Conservation (phyloP, 2,888 invertebrate genomes). For the Iphiclides podalirius region DNA sequence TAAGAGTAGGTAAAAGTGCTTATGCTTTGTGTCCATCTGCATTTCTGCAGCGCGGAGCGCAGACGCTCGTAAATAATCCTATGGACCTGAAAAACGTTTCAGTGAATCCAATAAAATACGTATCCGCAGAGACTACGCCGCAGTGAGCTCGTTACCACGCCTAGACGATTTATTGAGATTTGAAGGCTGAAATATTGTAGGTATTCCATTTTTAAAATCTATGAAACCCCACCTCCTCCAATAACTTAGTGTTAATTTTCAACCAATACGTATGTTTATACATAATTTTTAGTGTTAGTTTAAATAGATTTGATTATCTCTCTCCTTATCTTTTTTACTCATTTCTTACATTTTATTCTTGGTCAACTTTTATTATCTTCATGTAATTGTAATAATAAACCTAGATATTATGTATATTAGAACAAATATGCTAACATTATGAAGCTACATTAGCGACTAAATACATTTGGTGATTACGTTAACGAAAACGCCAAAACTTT, state of each 20-base stretch:
- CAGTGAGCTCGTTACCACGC: slow-evolving; percentile 78
- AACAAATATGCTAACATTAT: neutral
- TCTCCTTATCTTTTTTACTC: neutral
- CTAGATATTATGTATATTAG: too few relatives aligned
- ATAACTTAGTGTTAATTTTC: slow-evolving; percentile 28
- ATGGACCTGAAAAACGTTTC: slow-evolving; percentile 79
- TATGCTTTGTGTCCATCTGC: slow-evolving; percentile 64
- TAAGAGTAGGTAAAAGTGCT: slow-evolving; percentile 34
- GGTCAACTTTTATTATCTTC: too few relatives aligned
- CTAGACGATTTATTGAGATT: slow-evolving; percentile 80
- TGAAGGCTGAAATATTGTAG: slow-evolving; percentile 78
- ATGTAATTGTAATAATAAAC: too few relatives aligned
- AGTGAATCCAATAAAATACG: slow-evolving; percentile 80
- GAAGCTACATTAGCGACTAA: slow-evolving; percentile 8
- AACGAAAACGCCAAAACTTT: slow-evolving; percentile 54
- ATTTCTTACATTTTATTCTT: neutral
- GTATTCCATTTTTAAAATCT: slow-evolving; percentile 72
- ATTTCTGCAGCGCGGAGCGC: slow-evolving; percentile 69
- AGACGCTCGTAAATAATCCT: slow-evolving; percentile 79
- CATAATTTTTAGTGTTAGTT: too few relatives aligned
- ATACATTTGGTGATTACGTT: slow-evolving; percentile 27
- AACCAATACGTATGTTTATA: slow-evolving; percentile 2
- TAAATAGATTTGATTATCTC: slow-evolving; percentile 6
- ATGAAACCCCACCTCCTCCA: slow-evolving; percentile 56
- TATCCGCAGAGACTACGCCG: slow-evolving; percentile 79